These are phyloP conservation scores for Tetragnatha versicolor DNA, from an alignment of 1,140 invertebrate species.

Conservation along the genomic window DNA sequence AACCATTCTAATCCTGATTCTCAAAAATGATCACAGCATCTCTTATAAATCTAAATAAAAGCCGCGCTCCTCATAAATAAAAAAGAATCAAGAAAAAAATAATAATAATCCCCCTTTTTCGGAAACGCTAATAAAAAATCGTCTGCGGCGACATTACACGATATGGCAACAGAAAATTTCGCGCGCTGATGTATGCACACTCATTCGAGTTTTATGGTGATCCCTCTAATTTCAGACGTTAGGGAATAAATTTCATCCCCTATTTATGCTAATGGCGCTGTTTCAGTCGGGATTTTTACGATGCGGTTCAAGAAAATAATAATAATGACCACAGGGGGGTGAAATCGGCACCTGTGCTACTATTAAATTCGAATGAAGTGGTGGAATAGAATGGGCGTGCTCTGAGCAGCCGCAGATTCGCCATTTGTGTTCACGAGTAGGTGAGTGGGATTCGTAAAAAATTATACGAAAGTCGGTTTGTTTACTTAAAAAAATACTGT, in stretches of 20 bases:
- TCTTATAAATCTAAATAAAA: too few species aligned
- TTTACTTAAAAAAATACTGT: too few species aligned
- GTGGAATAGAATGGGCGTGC: slow-evolving; percentile 15
- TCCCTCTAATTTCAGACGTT: slow-evolving; percentile 28
- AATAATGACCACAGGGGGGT: slow-evolving; percentile 22
- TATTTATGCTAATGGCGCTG: slow-evolving; percentile 37
- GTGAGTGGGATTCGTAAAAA: too few species aligned
- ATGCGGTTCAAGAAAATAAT: slow-evolving; percentile 39
- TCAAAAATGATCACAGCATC: slow-evolving; percentile 15
- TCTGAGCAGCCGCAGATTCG: not conserved
- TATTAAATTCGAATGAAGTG: slow-evolving; percentile 49
- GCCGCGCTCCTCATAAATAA: too few species aligned
- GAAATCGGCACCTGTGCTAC: slow-evolving; percentile 27
- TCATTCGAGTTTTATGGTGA: slow-evolving; percentile 41
- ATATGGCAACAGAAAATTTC: slow-evolving; percentile 16
- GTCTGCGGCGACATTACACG: not conserved
- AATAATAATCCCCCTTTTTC: too few species aligned
- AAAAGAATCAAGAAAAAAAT: too few species aligned
- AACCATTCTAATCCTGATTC: slow-evolving; percentile 1
- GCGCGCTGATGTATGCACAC: slow-evolving; percentile 30
- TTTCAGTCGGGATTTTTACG: slow-evolving; percentile 41
- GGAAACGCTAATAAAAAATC: slow-evolving; percentile 23
- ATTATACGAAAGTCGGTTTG: too few species aligned
- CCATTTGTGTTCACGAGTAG: slow-evolving; percentile 35
- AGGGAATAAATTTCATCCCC: slow-evolving; percentile 32